Evolutionary conservation across 2,888 invertebrate genomes (phyloP).

Genomic region (Caenorhabditis angaria): DNA sequence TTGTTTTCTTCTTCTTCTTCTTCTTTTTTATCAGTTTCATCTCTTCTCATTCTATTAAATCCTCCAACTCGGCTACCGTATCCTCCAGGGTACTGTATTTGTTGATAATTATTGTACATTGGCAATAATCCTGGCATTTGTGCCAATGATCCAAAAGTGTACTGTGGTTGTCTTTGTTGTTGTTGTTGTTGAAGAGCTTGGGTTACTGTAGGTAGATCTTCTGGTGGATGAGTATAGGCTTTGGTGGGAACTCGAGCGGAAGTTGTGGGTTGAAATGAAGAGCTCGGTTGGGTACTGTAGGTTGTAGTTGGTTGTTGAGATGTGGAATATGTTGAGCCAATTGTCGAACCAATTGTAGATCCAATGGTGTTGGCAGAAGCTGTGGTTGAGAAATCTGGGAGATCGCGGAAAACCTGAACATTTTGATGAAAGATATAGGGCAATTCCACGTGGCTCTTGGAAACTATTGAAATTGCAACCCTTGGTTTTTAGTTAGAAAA

Average conservation of each 20-base stretch:
- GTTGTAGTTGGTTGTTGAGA: not conserved
- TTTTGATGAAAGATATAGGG: conserved; percentile 4
- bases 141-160: no score
- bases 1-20: no score
- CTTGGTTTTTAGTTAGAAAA: not conserved
- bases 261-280: not conserved
- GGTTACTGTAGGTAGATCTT: conserved; percentile 38
- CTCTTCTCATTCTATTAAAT: no score
- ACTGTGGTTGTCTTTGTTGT: no score
- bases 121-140: conserved; percentile 29
- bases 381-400: not conserved
- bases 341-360: not conserved
- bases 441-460: no score
- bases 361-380: not conserved
- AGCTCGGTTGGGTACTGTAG: not conserved
- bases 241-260: conserved; percentile 8
- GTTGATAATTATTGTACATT: not conserved
- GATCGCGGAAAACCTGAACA: not conserved
- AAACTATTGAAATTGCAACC: conserved; percentile 1
- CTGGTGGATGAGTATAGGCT: conserved; percentile 35
- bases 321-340: not conserved
- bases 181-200: conserved; percentile 17
- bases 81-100: no score
- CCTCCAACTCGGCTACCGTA: no score
- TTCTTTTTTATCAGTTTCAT: no score